Percentiles rank a stretch among this genome's conserved stretches.
These are phyloP conservation scores for Tiphia femorata DNA, from an alignment of 2,888 invertebrate genomes.

Conservation along the genomic window DNA sequence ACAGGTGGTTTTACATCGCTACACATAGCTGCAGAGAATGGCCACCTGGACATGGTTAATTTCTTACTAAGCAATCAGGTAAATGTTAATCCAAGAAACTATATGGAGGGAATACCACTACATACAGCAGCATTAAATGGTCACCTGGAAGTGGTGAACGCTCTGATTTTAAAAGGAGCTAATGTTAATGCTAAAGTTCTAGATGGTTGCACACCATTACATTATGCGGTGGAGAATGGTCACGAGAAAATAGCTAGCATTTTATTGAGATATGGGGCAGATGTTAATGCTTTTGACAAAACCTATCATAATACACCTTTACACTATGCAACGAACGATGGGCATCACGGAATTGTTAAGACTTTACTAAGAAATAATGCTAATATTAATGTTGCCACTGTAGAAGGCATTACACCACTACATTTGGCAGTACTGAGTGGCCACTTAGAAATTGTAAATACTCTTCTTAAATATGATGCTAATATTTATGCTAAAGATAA, in stretches of 20 bases:
- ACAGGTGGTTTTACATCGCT: not conserved
- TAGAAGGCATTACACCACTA: conserved; percentile 7
- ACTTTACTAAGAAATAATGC: conserved; percentile 4
- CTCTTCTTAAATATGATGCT: conserved; percentile 14
- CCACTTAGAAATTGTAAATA: not conserved
- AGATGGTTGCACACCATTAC: conserved; percentile 10
- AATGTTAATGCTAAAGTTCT: conserved; percentile 4
- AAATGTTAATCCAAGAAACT: conserved; percentile 1
- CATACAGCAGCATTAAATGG: conserved; percentile 6
- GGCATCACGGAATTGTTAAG: conserved; percentile 2
- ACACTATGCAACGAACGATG: conserved; percentile 8
- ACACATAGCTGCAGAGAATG: conserved; percentile 9
- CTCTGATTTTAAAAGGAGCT: conserved; percentile 11
- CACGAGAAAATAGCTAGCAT: conserved; percentile 1
- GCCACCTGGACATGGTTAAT: conserved; percentile 1
- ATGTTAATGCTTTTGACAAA: conserved; percentile 7
- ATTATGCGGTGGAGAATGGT: conserved; percentile 10
- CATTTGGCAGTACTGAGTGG: not conserved
- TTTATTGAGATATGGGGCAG: conserved; percentile 15
- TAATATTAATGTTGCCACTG: not conserved
- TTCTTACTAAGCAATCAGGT: conserved; percentile 6
- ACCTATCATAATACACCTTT: conserved; percentile 2
- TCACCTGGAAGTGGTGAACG: conserved; percentile 3
- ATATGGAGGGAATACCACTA: not conserved
- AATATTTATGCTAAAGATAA: conserved; percentile 19